Base-by-base conservation (phyloP, 2,797 vertebrate genomes). In the Anguilla megastoma region DNA sequence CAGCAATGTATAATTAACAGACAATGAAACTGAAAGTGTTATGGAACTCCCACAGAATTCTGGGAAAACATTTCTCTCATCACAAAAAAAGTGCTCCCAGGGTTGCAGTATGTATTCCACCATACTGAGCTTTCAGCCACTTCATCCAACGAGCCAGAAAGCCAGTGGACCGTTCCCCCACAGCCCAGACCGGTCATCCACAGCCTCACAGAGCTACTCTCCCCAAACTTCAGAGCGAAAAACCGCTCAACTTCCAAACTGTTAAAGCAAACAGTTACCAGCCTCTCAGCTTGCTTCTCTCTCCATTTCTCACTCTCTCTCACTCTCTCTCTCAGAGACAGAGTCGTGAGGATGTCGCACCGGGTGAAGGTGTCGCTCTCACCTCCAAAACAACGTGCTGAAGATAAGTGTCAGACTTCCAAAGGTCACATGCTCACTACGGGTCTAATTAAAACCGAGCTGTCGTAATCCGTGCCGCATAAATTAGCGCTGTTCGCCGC, bases 401-500 rank as follows among this genome's bases (percentile, higher is more conserved):
- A 94, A 91, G 94, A 94, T 94, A 91, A 91, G 90, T 95, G 92
- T 95, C 93, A 93, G 95, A 95, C 94, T 85, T 90, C 92, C 90
- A 95, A 95, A 96, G 95, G 95, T 96, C 95, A 94, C 91, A 91
- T 91, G 91, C 91, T 89, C 92, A 93, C 91, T 88, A 52, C 56
- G 90, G 85, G 80, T 93, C 94, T 95, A 95, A 96, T 96, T 96
- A 96, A 95, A 95, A 93, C 86, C 89, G 63, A 93, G 93, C 91
- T 90, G 95, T 94, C 94, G 93, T 93, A 91, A 88, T 87, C 93
- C 91, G 91, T 95, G 90, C 91, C 93, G 92, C 92, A 93, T 93
- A 89, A 90, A 95, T 96, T 95, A 95, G 91, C 96, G 93, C 95
- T 91, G 41, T 94, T 89, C 88, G 54, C 3, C 87, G 92, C 33